Evolutionary conservation across 2,888 invertebrate species (phyloP).

Genomic region (Acrocyrtus sp.): DNA sequence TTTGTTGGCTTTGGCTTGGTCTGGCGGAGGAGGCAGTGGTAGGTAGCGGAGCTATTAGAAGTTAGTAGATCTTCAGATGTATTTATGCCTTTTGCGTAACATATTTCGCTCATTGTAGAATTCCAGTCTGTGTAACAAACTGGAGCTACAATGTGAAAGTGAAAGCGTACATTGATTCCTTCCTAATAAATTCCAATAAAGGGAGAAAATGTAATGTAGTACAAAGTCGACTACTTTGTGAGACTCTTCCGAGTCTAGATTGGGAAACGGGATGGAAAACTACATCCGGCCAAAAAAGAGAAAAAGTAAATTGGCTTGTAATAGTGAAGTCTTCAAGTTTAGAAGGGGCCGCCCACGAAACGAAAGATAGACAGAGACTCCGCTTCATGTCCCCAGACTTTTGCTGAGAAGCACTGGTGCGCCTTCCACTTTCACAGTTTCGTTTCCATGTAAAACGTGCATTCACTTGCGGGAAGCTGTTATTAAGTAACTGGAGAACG

Average conservation of each 20-base stretch:
- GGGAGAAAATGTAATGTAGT: not conserved
- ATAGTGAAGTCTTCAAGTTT: too few species aligned
- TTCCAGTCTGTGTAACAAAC: not conserved
- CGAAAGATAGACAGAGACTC: not conserved
- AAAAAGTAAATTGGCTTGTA: not conserved
- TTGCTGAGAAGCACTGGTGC: not conserved
- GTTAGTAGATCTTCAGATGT: not conserved
- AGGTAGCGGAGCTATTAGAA: not conserved
- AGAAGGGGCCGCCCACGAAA: not conserved
- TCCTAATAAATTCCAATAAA: conserved; percentile 16
- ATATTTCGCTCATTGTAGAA: too few species aligned
- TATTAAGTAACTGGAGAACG: not conserved
- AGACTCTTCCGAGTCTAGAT: not conserved
- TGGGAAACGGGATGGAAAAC: too few species aligned
- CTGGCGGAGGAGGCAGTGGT: not conserved
- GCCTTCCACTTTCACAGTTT: not conserved
- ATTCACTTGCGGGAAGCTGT: too few species aligned
- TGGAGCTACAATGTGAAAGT: not conserved
- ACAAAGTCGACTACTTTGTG: not conserved
- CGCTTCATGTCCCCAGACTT: not conserved
- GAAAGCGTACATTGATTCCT: conserved; percentile 9
- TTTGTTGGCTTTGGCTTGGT: not conserved
- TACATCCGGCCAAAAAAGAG: too few species aligned
- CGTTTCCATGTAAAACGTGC: too few species aligned
- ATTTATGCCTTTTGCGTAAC: not conserved